Evolutionary conservation across 2,797 vertebrate species (phyloP).

Genomic region (Hydrolagus colliei): DNA sequence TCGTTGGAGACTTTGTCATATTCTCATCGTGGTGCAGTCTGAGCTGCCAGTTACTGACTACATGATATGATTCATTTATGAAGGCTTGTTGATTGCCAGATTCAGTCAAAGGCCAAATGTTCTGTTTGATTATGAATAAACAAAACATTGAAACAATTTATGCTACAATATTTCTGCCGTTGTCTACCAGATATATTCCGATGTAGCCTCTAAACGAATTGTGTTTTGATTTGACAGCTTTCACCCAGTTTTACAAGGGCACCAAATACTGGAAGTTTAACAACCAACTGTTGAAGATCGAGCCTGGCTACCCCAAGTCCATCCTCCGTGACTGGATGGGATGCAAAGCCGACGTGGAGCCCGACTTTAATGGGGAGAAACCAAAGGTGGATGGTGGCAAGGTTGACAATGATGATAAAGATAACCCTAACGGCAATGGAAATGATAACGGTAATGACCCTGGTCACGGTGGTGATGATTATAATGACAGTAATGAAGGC

Average conservation of each 20-base stretch:
- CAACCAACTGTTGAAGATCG: slow-evolving; percentile 72
- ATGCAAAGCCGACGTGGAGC: slow-evolving; percentile 59
- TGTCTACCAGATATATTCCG: not conserved
- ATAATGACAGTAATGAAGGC: slow-evolving; percentile 45
- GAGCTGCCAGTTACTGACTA: too few relatives aligned
- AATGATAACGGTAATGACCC: slow-evolving; percentile 30
- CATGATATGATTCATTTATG: too few relatives aligned
- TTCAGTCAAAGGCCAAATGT: too few relatives aligned
- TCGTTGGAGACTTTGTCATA: too few relatives aligned
- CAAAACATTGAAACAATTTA: slow-evolving; percentile 1
- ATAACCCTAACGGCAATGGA: too few relatives aligned
- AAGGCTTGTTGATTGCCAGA: too few relatives aligned
- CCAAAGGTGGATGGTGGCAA: not conserved
- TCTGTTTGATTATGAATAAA: not conserved
- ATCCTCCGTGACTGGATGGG: slow-evolving; percentile 93
- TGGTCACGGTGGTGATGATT: slow-evolving; percentile 41
- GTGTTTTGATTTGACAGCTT: slow-evolving; percentile 54
- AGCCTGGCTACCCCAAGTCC: slow-evolving; percentile 84
- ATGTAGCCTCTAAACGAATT: not conserved
- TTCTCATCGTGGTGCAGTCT: too few relatives aligned
- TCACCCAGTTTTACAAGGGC: slow-evolving; percentile 92
- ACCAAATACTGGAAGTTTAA: slow-evolving; percentile 89
- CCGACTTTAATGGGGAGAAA: slow-evolving; percentile 45
- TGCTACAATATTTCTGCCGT: not conserved
- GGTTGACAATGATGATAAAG: not conserved